A percentile compares a stretch with the other conserved stretches of the same genome.
Evolutionary conservation across 2,888 invertebrate genomes (phyloP).

Genomic region (Pasiphila rectangulata): DNA sequence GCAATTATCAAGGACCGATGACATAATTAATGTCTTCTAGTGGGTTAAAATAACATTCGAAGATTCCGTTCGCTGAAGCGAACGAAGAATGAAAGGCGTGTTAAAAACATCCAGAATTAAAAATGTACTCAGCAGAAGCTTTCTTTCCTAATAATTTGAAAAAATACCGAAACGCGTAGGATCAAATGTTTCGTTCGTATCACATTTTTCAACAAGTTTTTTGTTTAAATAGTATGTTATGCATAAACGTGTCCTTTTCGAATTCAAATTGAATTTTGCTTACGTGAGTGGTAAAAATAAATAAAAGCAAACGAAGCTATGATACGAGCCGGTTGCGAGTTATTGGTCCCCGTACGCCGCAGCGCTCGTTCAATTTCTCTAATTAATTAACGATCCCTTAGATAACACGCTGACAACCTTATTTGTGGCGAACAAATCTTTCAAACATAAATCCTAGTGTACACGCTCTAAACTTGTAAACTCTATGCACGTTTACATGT

Average conservation of each 20-base stretch:
- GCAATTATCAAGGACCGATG: too few relatives aligned
- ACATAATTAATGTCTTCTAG: too few relatives aligned
- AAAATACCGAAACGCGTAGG: too few relatives aligned
- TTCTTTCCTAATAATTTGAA: too few relatives aligned
- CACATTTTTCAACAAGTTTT: too few relatives aligned
- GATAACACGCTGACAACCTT: constrained; percentile 80
- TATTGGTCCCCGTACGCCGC: constrained; percentile 76
- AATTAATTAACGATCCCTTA: constrained; percentile 80
- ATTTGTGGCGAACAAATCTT: constrained; percentile 81
- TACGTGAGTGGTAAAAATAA: constrained; percentile 79
- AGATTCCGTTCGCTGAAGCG: too few relatives aligned
- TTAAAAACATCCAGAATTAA: too few relatives aligned
- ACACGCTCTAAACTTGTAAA: constrained; percentile 78
- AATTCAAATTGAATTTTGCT: constrained; percentile 76
- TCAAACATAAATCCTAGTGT: constrained; percentile 77
- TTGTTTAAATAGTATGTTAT: constrained; percentile 28
- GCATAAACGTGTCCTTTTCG: constrained; percentile 53
- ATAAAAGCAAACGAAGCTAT: constrained; percentile 74
- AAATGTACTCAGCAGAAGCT: too few relatives aligned
- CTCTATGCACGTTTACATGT: constrained; percentile 66
- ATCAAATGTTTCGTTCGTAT: too few relatives aligned
- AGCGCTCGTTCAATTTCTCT: constrained; percentile 79
- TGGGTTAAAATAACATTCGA: too few relatives aligned
- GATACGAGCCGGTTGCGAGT: constrained; percentile 79
- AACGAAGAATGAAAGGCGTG: too few relatives aligned